Conservation (phyloP, 2,888 invertebrate species). For the Elysia crispata region DNA sequence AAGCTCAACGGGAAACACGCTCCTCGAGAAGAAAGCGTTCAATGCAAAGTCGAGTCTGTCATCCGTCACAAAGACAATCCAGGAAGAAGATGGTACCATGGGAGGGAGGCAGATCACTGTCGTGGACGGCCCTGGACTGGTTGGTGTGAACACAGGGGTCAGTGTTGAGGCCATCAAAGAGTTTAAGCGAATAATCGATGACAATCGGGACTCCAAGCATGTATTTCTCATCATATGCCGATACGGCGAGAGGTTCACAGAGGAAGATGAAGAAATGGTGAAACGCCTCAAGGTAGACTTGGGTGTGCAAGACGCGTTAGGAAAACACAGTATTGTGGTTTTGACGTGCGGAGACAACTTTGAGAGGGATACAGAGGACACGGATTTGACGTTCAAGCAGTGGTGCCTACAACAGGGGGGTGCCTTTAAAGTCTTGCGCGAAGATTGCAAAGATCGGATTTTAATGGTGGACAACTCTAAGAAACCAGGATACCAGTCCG, state of each 20-base stretch:
- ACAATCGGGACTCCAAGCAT: neutral
- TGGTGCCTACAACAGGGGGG: constrained; percentile 5
- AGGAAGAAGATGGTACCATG: neutral
- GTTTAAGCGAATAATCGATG: neutral
- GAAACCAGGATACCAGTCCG: too few relatives aligned
- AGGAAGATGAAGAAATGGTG: constrained; percentile 7
- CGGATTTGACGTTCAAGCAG: neutral
- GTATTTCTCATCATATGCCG: neutral
- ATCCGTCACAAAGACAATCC: constrained; percentile 11
- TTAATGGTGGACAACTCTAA: too few relatives aligned
- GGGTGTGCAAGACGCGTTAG: neutral
- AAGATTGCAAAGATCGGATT: too few relatives aligned
- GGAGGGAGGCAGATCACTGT: neutral
- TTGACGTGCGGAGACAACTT: constrained; percentile 23
- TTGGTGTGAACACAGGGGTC: neutral
- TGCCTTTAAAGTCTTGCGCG: neutral
- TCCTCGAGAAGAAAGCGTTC: constrained; percentile 4
- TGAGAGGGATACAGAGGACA: neutral
- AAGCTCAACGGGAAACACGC: constrained; percentile 11
- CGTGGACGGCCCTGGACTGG: constrained; percentile 25
- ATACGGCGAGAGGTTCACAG: constrained; percentile 12
- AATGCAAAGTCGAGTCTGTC: neutral
- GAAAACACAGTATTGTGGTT: neutral
- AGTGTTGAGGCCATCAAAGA: neutral
- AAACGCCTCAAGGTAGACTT: neutral